A percentile compares a stretch with the other conserved stretches of the same genome.
These are phyloP conservation scores for Epinotia nisella DNA, from an alignment of 2,888 invertebrate species.

Conservation along the genomic window DNA sequence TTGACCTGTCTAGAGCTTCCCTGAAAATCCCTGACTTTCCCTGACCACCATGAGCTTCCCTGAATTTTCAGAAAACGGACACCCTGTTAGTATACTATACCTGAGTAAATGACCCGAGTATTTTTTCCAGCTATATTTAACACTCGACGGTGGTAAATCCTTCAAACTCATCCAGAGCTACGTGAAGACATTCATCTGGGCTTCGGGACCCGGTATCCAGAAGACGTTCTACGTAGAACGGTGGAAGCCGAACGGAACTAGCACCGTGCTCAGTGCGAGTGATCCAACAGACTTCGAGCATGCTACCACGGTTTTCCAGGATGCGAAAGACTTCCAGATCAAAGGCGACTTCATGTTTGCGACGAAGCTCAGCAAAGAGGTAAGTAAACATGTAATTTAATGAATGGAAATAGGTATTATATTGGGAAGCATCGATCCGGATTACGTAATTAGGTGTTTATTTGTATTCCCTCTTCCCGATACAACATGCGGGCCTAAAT, in stretches of 20 bases:
- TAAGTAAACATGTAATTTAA: conserved; percentile 64
- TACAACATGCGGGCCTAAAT: background rate
- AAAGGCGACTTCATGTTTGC: conserved; percentile 94
- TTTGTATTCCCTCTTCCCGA: background rate
- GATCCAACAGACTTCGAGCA: conserved; percentile 80
- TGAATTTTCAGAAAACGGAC: too few species aligned
- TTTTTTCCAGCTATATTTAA: conserved; percentile 88
- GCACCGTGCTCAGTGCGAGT: conserved; percentile 88
- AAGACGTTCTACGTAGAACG: conserved; percentile 88
- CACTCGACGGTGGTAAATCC: conserved; percentile 89
- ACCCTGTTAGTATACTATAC: too few species aligned
- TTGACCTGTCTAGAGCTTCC: too few species aligned
- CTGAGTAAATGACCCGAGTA: background rate
- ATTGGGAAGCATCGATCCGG: background rate
- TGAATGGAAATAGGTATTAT: background rate
- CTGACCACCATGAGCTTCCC: too few species aligned
- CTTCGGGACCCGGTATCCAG: conserved; percentile 76
- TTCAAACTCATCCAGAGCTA: conserved; percentile 89
- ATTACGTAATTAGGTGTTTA: background rate
- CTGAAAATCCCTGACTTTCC: too few species aligned
- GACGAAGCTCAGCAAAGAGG: conserved; percentile 87
- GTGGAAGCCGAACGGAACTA: conserved; percentile 85
- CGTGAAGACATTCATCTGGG: conserved; percentile 93
- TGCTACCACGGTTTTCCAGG: conserved; percentile 84
- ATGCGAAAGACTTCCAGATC: conserved; percentile 92